phyloP scores from a whole-genome alignment of 2,888 invertebrate genomes.

The Drosophila putrida region DNA sequence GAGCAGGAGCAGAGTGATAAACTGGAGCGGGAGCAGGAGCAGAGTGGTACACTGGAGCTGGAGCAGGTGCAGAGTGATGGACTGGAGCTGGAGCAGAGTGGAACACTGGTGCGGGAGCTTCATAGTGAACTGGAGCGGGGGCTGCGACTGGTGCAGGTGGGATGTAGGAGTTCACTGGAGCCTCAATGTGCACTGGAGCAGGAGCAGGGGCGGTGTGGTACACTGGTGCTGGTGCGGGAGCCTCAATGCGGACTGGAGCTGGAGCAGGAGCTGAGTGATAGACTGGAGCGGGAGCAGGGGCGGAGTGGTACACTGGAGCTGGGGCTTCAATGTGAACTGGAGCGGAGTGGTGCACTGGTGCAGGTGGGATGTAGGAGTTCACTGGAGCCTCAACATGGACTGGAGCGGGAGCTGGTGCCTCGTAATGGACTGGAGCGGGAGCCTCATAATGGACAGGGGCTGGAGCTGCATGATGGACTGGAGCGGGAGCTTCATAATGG shows the following conservation, averaged over 20 bases:
- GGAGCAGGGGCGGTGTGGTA: slow-evolving; percentile 39
- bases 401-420: slow-evolving; percentile 24
- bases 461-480: slow-evolving; percentile 16
- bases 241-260: slow-evolving; percentile 17
- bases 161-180: slow-evolving; percentile 29
- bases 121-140: slow-evolving; percentile 24
- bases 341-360: slow-evolving; percentile 33
- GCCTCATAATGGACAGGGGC: slow-evolving; percentile 11
- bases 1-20: slow-evolving; percentile 38
- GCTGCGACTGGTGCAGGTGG: slow-evolving; percentile 46
- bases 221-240: slow-evolving; percentile 57
- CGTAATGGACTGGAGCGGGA: slow-evolving; percentile 20
- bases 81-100: slow-evolving; percentile 19
- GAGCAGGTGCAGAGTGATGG: slow-evolving; percentile 33
- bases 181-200: slow-evolving; percentile 38
- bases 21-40: slow-evolving; percentile 48
- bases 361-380: slow-evolving; percentile 51
- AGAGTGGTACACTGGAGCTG: slow-evolving; percentile 49
- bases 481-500: slow-evolving; percentile 36
- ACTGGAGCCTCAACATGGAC: slow-evolving; percentile 49
- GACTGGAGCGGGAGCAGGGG: slow-evolving; percentile 57
- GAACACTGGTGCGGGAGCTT: slow-evolving; percentile 25
- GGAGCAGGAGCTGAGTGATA: slow-evolving; percentile 47
- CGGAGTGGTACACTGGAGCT: slow-evolving; percentile 50
- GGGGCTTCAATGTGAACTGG: slow-evolving; percentile 34